Conservation (phyloP, 1,140 invertebrate species). For the Calliphora vicina region DNA sequence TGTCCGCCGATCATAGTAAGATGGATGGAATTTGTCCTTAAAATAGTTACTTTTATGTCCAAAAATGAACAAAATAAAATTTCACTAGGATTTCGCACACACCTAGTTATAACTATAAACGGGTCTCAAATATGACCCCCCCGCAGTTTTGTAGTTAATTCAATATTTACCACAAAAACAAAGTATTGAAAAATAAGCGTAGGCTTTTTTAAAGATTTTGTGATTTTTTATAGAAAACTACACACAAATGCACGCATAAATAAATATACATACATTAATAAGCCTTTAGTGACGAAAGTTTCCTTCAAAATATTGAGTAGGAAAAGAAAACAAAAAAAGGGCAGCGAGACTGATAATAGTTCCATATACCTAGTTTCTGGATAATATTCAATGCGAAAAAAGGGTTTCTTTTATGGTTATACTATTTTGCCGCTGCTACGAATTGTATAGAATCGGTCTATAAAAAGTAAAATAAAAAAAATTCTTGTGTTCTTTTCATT, state of each 20-base stretch:
- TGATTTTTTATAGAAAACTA: not conserved
- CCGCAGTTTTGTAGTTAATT: not conserved
- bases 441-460: not conserved
- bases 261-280: not conserved
- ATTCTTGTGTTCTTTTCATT: not conserved
- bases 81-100: too few relatives aligned
- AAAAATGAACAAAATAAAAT: too few relatives aligned
- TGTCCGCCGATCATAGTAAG: too few relatives aligned
- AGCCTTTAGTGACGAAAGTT: constrained; percentile 8
- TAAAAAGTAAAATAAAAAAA: not conserved
- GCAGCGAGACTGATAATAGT: not conserved
- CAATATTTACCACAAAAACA: not conserved
- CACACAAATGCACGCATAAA: not conserved
- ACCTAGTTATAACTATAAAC: too few relatives aligned
- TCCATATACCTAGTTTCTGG: not conserved
- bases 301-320: not conserved
- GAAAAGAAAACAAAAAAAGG: not conserved
- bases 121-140: not conserved
- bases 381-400: not conserved
- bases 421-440: not conserved
- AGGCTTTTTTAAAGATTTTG: not conserved
- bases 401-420: not conserved
- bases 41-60: too few relatives aligned
- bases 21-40: too few relatives aligned
- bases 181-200: not conserved